phyloP scores from a whole-genome alignment of 1,140 invertebrate genomes.

The Penaeus indicus region DNA sequence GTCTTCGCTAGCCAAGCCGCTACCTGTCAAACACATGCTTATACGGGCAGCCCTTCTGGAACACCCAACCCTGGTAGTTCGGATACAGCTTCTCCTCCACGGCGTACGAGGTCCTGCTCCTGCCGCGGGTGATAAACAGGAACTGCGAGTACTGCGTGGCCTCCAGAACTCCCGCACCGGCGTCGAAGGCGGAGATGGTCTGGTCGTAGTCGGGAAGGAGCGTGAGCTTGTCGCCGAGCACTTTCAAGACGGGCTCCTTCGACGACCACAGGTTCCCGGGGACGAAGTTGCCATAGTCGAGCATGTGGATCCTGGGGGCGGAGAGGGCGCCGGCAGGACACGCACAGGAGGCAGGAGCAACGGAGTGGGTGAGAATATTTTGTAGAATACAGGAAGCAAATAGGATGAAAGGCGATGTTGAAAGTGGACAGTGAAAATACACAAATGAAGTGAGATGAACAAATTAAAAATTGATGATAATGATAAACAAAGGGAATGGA shows the following conservation, averaged over 20 bases:
- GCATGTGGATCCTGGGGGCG: slow-evolving; percentile 41
- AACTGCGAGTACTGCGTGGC: slow-evolving; percentile 53
- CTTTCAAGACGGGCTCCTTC: slow-evolving; percentile 9
- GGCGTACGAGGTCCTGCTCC: slow-evolving; percentile 37
- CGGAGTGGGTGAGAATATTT: too few species aligned
- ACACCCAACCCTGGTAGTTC: slow-evolving; percentile 46
- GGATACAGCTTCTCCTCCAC: slow-evolving; percentile 53
- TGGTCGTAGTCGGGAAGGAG: slow-evolving; percentile 40
- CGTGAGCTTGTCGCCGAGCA: slow-evolving; percentile 13
- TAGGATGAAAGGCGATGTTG: too few species aligned
- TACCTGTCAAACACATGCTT: slow-evolving; percentile 49
- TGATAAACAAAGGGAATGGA: too few species aligned
- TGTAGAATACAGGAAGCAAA: too few species aligned
- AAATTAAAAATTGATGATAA: too few species aligned
- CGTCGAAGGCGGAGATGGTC: slow-evolving; percentile 34
- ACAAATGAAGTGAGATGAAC: too few species aligned
- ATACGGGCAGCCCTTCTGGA: slow-evolving; percentile 46
- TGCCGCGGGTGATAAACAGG: slow-evolving; percentile 37
- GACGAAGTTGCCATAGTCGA: slow-evolving; percentile 50
- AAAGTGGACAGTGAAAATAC: too few species aligned
- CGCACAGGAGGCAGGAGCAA: too few species aligned
- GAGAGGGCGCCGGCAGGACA: too few species aligned
- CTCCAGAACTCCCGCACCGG: slow-evolving; percentile 40
- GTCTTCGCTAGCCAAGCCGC: not conserved
- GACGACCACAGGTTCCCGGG: slow-evolving; percentile 47